These are phyloP conservation scores for Trachythela sp. DNA, from an alignment of 64 coral and sea anemone species.

Conservation along the genomic window DNA sequence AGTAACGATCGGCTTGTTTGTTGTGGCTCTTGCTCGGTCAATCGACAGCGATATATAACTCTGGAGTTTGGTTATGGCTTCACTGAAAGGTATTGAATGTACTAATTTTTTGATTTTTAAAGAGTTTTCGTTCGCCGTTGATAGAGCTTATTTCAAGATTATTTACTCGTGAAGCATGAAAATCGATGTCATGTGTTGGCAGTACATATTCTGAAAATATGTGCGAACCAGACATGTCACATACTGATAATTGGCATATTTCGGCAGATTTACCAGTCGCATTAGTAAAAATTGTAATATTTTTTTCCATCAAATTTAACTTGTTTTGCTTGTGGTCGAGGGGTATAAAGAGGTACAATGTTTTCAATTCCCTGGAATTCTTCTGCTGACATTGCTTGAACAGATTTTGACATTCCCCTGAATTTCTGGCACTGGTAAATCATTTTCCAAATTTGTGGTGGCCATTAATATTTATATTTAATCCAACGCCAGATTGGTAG, in stretches of 20 bases:
- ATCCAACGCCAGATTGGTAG: conserved; percentile 29
- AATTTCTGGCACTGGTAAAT: background rate
- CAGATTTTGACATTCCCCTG: too few relatives aligned
- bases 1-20: background rate
- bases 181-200: background rate
- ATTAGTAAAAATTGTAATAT: conserved; percentile 33
- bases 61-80: conserved; percentile 2
- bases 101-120: background rate
- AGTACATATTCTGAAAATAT: conserved; percentile 11
- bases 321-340: conserved; percentile 14
- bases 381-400: background rate
- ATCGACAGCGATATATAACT: conserved; percentile 13
- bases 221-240: background rate
- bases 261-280: conserved; percentile 28
- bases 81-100: conserved; percentile 12
- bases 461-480: conserved; percentile 17
- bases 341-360: conserved; percentile 7
- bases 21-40: background rate
- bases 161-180: background rate
- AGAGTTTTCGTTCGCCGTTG: background rate
- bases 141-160: background rate
- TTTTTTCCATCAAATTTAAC: conserved; percentile 18
- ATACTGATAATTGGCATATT: conserved; percentile 42
- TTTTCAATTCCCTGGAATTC: conserved; percentile 35
- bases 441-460: background rate